phyloP scores from a whole-genome alignment of 2,888 invertebrate genomes.

The Adelphocoris suturalis region DNA sequence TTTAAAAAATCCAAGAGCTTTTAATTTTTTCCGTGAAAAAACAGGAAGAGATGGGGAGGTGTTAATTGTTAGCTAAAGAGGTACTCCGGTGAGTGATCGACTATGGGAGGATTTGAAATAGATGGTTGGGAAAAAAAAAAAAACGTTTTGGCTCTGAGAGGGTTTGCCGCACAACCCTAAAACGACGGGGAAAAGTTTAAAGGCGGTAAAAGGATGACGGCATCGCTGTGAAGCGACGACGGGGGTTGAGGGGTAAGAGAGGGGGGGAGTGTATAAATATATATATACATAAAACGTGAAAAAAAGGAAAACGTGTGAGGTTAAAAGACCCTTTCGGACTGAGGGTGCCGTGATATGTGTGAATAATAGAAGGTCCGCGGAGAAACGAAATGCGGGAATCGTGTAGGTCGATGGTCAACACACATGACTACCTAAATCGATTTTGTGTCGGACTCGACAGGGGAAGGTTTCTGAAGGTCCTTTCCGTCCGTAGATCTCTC shows the following conservation, averaged over 20 bases:
- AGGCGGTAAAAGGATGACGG: conserved; percentile 17
- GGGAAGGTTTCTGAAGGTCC: conserved; percentile 14
- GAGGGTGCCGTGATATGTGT: conserved; percentile 72
- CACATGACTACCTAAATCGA: conserved; percentile 74
- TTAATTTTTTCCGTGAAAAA: conserved; percentile 48
- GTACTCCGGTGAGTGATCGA: conserved; percentile 40
- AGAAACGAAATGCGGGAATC: conserved; percentile 75
- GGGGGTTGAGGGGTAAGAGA: not conserved
- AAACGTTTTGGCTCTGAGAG: conserved; percentile 18
- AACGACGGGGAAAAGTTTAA: not conserved
- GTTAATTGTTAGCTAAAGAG: conserved; percentile 60
- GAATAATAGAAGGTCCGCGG: conserved; percentile 73
- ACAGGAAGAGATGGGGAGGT: conserved; percentile 38
- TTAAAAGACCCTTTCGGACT: conserved; percentile 50
- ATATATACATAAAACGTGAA: conserved; percentile 48
- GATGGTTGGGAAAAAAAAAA: not conserved
- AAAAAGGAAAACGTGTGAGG: conserved; percentile 47
- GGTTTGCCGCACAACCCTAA: not conserved
- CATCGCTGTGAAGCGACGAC: conserved; percentile 22
- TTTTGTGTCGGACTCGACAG: conserved; percentile 72
- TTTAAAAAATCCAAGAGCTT: conserved; percentile 52
- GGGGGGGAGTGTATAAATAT: conserved; percentile 45
- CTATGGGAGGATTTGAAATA: conserved; percentile 47
- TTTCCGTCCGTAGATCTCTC: not conserved
- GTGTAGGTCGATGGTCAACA: conserved; percentile 75